A percentile compares a stretch with the other conserved stretches of the same genome.
Evolutionary conservation across 1,140 invertebrate species (phyloP).

Genomic region (Cepaea nemoralis): DNA sequence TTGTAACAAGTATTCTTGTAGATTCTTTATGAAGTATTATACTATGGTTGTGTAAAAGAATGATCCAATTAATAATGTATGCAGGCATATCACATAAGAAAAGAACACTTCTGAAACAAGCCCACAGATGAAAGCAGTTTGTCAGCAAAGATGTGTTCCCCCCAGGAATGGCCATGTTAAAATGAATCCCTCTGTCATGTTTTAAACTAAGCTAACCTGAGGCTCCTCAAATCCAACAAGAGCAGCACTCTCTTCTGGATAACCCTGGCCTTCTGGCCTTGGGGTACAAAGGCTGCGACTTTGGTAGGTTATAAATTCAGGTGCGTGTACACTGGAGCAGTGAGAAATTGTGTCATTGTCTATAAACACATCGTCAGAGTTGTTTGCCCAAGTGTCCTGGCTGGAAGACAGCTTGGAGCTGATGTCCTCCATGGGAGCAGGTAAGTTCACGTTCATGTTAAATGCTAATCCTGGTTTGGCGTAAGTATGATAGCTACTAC

Average conservation of each 20-base stretch:
- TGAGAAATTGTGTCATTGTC: conserved; percentile 27
- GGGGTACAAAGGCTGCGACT: conserved; percentile 27
- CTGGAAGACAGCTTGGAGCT: conserved; percentile 15
- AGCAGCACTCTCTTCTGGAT: conserved; percentile 39
- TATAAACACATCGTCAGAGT: conserved; percentile 39
- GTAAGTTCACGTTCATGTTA: neutral
- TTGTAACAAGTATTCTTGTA: too few species aligned
- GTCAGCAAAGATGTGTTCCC: too few species aligned
- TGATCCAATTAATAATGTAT: too few species aligned
- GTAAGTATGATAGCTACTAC: conserved; percentile 5
- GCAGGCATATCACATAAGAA: too few species aligned
- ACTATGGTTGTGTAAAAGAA: too few species aligned
- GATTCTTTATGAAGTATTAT: too few species aligned
- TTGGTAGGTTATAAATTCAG: conserved; percentile 33
- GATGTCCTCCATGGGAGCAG: conserved; percentile 2
- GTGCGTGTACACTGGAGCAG: neutral
- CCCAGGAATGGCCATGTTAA: too few species aligned
- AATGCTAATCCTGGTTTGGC: neutral
- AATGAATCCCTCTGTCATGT: too few species aligned
- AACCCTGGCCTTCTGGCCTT: conserved; percentile 43
- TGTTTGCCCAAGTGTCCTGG: neutral
- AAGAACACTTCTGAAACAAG: too few species aligned
- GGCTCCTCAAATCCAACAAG: conserved; percentile 44
- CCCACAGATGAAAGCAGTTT: too few species aligned
- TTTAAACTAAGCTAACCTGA: conserved; percentile 51